phyloP scores from a whole-genome alignment of 1,140 invertebrate genomes.

The Muscidifurax raptorellus region DNA sequence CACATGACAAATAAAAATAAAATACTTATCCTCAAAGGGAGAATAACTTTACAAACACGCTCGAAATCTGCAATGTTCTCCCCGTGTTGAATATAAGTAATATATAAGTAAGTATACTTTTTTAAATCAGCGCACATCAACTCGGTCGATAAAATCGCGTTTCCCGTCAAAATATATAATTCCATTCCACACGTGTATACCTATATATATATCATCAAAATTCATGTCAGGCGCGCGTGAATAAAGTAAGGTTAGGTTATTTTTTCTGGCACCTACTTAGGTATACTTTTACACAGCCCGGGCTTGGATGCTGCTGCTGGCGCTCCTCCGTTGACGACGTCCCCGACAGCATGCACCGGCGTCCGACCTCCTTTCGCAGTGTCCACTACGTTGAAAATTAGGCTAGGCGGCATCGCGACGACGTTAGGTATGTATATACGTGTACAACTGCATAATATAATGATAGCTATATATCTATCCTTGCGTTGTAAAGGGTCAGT shows the following conservation, averaged over 20 bases:
- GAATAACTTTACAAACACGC: too few relatives aligned
- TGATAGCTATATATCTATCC: neutral
- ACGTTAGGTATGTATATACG: neutral
- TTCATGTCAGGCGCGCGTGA: too few relatives aligned
- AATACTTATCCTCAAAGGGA: too few relatives aligned
- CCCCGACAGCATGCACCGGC: constrained; percentile 29
- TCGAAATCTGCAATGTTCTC: too few relatives aligned
- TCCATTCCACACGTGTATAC: neutral
- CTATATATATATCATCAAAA: neutral
- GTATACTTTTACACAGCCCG: neutral
- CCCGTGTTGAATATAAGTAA: too few relatives aligned
- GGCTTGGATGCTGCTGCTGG: neutral
- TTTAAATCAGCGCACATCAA: neutral
- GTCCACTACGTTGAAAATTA: constrained; percentile 8
- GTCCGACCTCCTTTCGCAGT: neutral
- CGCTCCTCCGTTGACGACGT: neutral
- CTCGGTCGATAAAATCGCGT: neutral
- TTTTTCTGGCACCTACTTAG: too few relatives aligned
- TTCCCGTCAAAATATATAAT: too few relatives aligned
- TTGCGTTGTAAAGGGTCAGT: neutral
- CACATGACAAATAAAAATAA: too few relatives aligned
- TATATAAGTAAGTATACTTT: too few relatives aligned
- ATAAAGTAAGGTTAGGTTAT: constrained; percentile 22
- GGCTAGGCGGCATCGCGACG: too few relatives aligned
- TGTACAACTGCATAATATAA: neutral